Base-by-base conservation (phyloP, 2,113 vertebrate genomes). In the Ciconia stormi region DNA sequence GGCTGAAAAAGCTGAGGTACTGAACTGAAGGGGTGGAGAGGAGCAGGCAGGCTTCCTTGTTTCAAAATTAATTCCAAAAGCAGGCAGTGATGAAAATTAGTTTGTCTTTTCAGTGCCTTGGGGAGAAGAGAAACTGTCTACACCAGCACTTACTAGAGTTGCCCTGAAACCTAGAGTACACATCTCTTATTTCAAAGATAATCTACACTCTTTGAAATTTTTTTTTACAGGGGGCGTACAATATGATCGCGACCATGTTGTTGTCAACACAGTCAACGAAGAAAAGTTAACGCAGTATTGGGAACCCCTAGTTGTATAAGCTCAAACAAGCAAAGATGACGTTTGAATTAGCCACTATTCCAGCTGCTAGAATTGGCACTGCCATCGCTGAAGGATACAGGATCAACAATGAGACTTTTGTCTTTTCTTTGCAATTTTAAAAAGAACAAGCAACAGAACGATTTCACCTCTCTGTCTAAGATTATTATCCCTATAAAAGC, bases 171-270 rank as follows among this genome's bases (percentile, higher is more conserved):
- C 23, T 9, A 5, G 16, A 49, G 11, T 47, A 26, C 23, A 2
- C 7, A 10, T 71, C 80, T 94, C 34, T 55, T 25, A 21, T 26
- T 62, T 58, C 27, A 72, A 50, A 73, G 47, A 32, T 82, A 84
- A 93, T 18, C 50, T 52, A 10, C 6, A 9, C 17, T 69, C 19
- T 86, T 11, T 46, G 53, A 66, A 56, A n/a, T 93, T 70, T 95
- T 42, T 79, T 78, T 97, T 89, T 90, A 17, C 96, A 99, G 99
- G 99, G 36, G 99, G 99, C 6, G 76, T 98, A 14, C 99, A 99
- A 38, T 99, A 99, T 17, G 99, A 99, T 90, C 98, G 98, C 8
- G 98, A 98, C 92, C 99, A 99, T 56, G 97, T 99, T 16, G 98
- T 99, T 81, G 98, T 99, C 83, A 99, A 99, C 97, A 97, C 97